Base-by-base conservation (phyloP, 37 sponge, comb jelly and placozoan species). In the Beroe ovata region DNA sequence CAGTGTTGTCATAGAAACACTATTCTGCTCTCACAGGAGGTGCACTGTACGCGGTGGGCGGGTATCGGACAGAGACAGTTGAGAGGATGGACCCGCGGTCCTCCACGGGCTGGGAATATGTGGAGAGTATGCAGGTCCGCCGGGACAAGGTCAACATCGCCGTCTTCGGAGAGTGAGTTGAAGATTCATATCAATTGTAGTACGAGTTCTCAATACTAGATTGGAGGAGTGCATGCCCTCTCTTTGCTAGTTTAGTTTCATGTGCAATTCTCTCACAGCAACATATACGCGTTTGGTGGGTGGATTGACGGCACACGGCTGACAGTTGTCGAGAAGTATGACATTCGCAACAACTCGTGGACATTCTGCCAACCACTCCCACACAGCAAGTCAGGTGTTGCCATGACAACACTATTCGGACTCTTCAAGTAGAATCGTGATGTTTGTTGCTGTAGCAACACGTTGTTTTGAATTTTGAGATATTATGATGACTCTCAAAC, bases 221-320 rank as follows among this genome's bases (percentile, higher is more conserved):
- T n/a, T n/a, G n/a, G n/a, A n/a, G n/a, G n/a, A n/a, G n/a, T n/a
- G n/a, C n/a, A n/a, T n/a, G n/a, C n/a, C n/a, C n/a, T n/a, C n/a
- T n/a, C n/a, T n/a, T n/a, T n/a, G n/a, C n/a, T n/a, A n/a, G n/a
- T n/a, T n/a, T n/a, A n/a, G n/a, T n/a, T n/a, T n/a, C n/a, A n/a
- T n/a, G n/a, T n/a, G n/a, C n/a, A n/a, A n/a, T n/a, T n/a, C n/a
- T n/a, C n/a, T n/a, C n/a, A n/a, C 54, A 77, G 84, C 4, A 23
- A 77, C 47, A 36, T 77, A 0, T 77, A 77, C 84, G 84, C 84
- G 22, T 77, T 77, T 77, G 84, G 84, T 28, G 84, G 84, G 26
- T 77, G 84, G 84, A 77, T 77, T 36, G 84, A 77, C 54, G 84
- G 84, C 4, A 32, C 84, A 3, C 16, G 84, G 22, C 47, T 77